Evolutionary conservation across 2,113 vertebrate genomes (phyloP), one percentile per base, ranked within the genome.

Genomic region (Cariama cristata): DNA sequence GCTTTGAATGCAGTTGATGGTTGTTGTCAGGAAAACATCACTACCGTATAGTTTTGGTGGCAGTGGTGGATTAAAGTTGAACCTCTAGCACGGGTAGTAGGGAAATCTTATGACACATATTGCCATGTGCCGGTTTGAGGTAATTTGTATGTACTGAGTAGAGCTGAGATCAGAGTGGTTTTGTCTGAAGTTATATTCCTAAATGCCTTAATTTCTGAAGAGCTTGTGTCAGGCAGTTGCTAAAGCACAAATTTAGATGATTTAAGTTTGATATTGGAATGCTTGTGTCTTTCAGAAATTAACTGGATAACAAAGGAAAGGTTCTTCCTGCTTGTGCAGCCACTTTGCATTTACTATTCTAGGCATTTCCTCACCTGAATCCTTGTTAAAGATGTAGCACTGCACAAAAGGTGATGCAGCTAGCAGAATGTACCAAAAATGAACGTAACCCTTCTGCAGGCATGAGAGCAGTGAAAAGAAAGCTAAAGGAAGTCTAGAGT

Each of bases 21-120:
- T n/a, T 0, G 0, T 58, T 1, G 4, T 62, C 68, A 67, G 69
- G 69, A 62, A 18, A 21, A 0, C 33, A 27, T 42, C 12, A 6
- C 1, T 1, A 4, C 12, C 8, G 8, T 12, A 1, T 20, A 23
- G 32, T 40, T 71, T 14, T 85, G 72, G 19, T 77, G 59, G 68
- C 71, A 67, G 8, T 14, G 6, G 28, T 14, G 50, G 12, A 19
- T 62, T 28, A 4, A 55, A 22, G 42, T 23, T 56, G 33, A 12
- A 14, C 50, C 52, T 71, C 4, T 9, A 63, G 69, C 28, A 32
- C 30, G 26, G 18, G 32, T n/a, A 22, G 23, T 5, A n/a, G 56
- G 49, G 47, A 9, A 32, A 1, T 26, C 13, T 64, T 32, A 32
- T 33, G 30, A 17, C 15, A 11, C 4, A 0, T 11, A 0, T 3